Evolutionary conservation across 2,888 invertebrate species (phyloP), one percentile per base, ranked within the genome.

Genomic region (Polydrusus pterygomalis): DNA sequence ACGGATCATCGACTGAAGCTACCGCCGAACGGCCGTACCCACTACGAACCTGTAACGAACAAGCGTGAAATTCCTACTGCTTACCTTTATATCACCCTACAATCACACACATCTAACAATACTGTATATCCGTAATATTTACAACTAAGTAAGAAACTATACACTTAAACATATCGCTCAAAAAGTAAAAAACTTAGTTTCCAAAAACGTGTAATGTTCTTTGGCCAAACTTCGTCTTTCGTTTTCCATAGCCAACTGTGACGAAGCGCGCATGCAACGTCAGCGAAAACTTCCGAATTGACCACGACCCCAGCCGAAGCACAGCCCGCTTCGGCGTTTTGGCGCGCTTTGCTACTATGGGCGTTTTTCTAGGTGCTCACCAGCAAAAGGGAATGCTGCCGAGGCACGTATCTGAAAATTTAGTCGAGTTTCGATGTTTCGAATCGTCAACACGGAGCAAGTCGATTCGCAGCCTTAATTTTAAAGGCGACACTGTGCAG

Each of bases 181-280:
- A 47, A 47, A 60, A 58, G 13, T 58, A 45, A 9, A 58, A 64
- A 49, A 17, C 17, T 45, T 64, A 17, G 15, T 47, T 17, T 34
- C 11, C 11, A 64, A 47, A 45, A 64, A 45, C 58, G 56, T 69
- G 56, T 45, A 56, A 56, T 40, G 58, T 34, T 45, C 60, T 69
- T 45, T 34, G 15, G 40, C 30, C 58, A 69, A 69, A 58, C 58
- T 58, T 69, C 60, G 45, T 69, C 69, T 45, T 34, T 69, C 60
- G 69, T 69, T 69, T 69, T 69, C 69, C 45, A 58, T 69, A 69
- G 69, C 69, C 69, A 58, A 58, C 69, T 69, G 58, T 58, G 60
- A 69, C 25, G 58, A 58, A 69, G 60, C 45, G 69, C 69, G 69
- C 69, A 69, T 10, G 2, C 9, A 25, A 60, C 58, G 60, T 69